phyloP scores from a whole-genome alignment of 2,797 vertebrate genomes.

The Erithacus rubecula region DNA sequence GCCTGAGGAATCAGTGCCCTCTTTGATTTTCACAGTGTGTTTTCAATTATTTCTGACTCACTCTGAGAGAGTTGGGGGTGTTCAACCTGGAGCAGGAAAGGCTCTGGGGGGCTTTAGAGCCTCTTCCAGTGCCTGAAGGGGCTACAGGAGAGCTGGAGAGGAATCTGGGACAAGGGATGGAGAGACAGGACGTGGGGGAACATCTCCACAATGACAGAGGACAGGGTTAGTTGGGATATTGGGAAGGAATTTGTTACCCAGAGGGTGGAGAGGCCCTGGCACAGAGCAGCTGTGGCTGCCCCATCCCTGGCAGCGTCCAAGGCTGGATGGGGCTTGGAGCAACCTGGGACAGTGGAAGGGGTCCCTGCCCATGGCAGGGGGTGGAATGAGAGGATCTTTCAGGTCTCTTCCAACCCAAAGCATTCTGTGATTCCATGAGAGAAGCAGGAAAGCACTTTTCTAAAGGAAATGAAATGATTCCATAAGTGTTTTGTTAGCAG shows the following conservation, averaged over 20 bases:
- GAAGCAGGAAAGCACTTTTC: slow-evolving; percentile 5
- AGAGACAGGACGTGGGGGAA: not conserved
- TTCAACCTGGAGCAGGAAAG: not conserved
- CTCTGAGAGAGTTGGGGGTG: not conserved
- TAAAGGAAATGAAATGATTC: not conserved
- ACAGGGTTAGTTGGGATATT: not conserved
- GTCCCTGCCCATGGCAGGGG: not conserved
- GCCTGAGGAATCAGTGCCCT: slow-evolving; percentile 11
- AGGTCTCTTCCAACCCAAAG: not conserved
- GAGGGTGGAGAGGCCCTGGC: not conserved
- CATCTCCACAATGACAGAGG: not conserved
- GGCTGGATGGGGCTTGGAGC: not conserved
- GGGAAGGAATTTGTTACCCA: not conserved
- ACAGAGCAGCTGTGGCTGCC: not conserved
- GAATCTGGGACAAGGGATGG: not conserved
- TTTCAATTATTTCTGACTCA: not conserved
- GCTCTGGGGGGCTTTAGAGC: not conserved
- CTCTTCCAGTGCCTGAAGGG: not conserved
- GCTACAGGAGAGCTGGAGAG: not conserved
- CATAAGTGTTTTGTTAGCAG: slow-evolving; percentile 23
- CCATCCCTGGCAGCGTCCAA: not conserved
- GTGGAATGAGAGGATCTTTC: not conserved
- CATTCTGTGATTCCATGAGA: not conserved
- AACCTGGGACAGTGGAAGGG: fast-evolving
- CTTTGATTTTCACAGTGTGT: slow-evolving; percentile 20